Percentiles rank a stretch among this genome's conserved stretches.
These are phyloP conservation scores for Grammomys dolichurus DNA, from an alignment of 2,113 vertebrate genomes.

Conservation along the genomic window DNA sequence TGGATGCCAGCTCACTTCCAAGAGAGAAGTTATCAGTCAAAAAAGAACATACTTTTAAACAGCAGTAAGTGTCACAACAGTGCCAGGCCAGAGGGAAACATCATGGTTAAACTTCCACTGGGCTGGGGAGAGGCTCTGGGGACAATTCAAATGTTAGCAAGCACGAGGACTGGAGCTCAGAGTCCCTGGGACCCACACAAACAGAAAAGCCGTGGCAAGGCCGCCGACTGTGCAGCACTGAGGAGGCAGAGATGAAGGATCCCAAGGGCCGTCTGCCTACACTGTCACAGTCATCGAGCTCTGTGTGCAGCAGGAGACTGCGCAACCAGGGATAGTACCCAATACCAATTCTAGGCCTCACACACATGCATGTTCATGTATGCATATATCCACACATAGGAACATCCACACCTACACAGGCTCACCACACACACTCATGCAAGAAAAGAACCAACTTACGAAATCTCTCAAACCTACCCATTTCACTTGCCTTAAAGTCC, in stretches of 20 bases:
- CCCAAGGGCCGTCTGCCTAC: background rate
- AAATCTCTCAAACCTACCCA: background rate
- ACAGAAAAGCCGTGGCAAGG: background rate
- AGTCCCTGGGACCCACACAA: background rate
- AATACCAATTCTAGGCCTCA: background rate
- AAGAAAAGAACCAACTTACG: background rate
- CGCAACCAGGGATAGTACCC: background rate
- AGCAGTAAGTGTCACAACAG: background rate
- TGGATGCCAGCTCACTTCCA: conserved; percentile 67
- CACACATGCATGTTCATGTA: background rate
- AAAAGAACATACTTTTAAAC: conserved; percentile 50
- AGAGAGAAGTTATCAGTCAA: conserved; percentile 64
- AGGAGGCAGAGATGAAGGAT: background rate
- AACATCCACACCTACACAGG: background rate
- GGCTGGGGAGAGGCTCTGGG: background rate
- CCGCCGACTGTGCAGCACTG: background rate
- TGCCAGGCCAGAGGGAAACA: background rate
- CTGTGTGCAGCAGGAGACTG: background rate
- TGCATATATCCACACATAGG: background rate
- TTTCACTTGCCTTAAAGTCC: background rate
- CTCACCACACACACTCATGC: background rate
- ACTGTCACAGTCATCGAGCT: background rate
- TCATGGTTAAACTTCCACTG: background rate
- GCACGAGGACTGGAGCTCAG: background rate
- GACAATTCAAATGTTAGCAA: background rate